phyloP scores from a whole-genome alignment of 2,113 vertebrate genomes.

The Zosterops borbonicus region DNA sequence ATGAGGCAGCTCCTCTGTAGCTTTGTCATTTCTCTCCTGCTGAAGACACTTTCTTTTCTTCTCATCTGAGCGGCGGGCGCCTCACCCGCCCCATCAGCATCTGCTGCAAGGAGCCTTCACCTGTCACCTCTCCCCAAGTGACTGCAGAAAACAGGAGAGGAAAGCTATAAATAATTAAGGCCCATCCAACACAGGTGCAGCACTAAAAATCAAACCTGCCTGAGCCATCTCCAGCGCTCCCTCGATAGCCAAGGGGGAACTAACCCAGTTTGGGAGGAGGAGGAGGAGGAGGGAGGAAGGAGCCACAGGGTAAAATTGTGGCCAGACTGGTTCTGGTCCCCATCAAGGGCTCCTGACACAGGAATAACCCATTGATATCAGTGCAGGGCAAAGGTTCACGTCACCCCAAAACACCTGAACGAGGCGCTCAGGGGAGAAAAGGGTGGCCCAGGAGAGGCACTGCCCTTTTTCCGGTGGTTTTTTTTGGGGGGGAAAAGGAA shows the following conservation, averaged over 20 bases:
- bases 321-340: not conserved
- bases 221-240: constrained; percentile 3
- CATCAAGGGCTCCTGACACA: not conserved
- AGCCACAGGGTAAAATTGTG: not conserved
- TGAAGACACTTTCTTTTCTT: constrained; percentile 58
- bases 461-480: not conserved
- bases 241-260: constrained; percentile 11
- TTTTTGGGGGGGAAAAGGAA: not conserved
- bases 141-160: constrained; percentile 44
- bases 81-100: constrained; percentile 49
- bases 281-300: not conserved
- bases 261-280: constrained; percentile 23
- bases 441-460: not conserved
- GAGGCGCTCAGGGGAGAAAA: not conserved
- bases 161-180: constrained; percentile 68
- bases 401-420: not conserved
- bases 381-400: not conserved
- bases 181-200: constrained; percentile 22
- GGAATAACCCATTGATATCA: accelerated
- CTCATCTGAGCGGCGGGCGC: constrained; percentile 50
- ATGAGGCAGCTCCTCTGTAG: constrained; percentile 45
- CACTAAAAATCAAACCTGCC: constrained; percentile 46
- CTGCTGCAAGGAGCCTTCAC: constrained; percentile 62
- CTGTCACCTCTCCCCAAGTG: constrained; percentile 62
- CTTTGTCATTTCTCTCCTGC: constrained; percentile 49